Conservation (phyloP, 2,888 invertebrate genomes). For the Conomelus anceps region DNA sequence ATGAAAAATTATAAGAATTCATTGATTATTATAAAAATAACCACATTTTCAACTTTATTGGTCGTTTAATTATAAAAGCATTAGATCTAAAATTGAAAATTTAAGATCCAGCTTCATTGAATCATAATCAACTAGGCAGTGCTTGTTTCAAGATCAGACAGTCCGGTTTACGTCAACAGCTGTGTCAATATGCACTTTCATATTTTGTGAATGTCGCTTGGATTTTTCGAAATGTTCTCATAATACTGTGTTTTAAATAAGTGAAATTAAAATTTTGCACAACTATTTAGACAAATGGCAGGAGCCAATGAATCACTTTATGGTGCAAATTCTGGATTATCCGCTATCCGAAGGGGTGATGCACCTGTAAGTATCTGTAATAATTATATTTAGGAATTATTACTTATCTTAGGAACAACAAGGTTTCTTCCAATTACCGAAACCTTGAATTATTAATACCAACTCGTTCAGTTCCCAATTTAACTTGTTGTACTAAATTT, state of each 20-base stretch:
- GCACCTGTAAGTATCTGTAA: constrained; percentile 31
- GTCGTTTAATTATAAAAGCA: too few relatives aligned
- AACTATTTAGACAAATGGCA: constrained; percentile 25
- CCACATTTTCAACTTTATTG: too few relatives aligned
- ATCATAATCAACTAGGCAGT: not conserved
- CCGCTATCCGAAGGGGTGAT: constrained; percentile 29
- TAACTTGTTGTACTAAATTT: not conserved
- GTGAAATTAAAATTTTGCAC: constrained; percentile 11
- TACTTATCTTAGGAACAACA: not conserved
- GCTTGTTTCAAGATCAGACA: not conserved
- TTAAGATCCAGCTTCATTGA: too few relatives aligned
- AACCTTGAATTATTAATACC: not conserved
- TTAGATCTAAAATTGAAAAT: too few relatives aligned
- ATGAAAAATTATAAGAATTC: too few relatives aligned
- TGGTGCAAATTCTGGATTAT: constrained; percentile 28
- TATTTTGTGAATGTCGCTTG: not conserved
- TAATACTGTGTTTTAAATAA: not conserved
- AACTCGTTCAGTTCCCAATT: not conserved
- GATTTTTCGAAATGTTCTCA: not conserved
- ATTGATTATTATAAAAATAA: too few relatives aligned
- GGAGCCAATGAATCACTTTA: constrained; percentile 28
- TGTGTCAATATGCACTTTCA: constrained; percentile 8
- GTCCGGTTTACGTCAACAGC: constrained; percentile 8
- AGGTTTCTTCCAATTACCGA: not conserved
- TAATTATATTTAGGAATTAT: not conserved